Percentiles rank a stretch among this genome's conserved stretches.
These are phyloP conservation scores for Poeciliopsis gracilis DNA, from an alignment of 2,797 vertebrate species.

Conservation along the genomic window DNA sequence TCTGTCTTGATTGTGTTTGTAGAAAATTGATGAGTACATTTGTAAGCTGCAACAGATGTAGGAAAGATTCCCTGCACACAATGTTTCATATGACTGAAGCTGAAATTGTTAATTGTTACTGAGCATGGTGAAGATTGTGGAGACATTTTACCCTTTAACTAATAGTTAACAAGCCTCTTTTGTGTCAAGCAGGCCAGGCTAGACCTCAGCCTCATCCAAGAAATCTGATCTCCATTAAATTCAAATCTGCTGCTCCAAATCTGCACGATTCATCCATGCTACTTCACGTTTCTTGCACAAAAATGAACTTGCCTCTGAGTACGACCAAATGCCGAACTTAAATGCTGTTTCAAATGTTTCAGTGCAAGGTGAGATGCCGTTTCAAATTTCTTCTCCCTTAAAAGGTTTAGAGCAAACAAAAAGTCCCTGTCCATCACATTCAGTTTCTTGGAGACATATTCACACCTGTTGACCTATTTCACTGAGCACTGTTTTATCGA, in stretches of 20 bases:
- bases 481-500: not conserved
- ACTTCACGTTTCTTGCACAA: slow-evolving; percentile 12
- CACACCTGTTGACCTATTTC: no score
- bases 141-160: not conserved
- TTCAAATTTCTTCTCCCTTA: not conserved
- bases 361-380: not conserved
- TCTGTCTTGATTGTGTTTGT: not conserved
- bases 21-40: not conserved
- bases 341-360: not conserved
- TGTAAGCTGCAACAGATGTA: not conserved
- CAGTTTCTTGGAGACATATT: not conserved
- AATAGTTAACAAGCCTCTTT: not conserved
- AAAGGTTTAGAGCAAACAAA: not conserved
- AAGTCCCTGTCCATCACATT: not conserved
- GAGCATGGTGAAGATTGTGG: not conserved
- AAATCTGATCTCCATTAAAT: not conserved
- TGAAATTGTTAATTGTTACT: not conserved
- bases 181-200: not conserved
- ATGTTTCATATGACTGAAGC: not conserved
- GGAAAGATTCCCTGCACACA: not conserved
- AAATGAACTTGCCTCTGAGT: not conserved
- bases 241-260: slow-evolving; percentile 1
- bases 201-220: not conserved
- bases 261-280: not conserved
- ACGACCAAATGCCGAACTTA: slow-evolving; percentile 4